These are phyloP conservation scores for Callopanchax toddi DNA, from an alignment of 2,113 vertebrate genomes.

Conservation along the genomic window DNA sequence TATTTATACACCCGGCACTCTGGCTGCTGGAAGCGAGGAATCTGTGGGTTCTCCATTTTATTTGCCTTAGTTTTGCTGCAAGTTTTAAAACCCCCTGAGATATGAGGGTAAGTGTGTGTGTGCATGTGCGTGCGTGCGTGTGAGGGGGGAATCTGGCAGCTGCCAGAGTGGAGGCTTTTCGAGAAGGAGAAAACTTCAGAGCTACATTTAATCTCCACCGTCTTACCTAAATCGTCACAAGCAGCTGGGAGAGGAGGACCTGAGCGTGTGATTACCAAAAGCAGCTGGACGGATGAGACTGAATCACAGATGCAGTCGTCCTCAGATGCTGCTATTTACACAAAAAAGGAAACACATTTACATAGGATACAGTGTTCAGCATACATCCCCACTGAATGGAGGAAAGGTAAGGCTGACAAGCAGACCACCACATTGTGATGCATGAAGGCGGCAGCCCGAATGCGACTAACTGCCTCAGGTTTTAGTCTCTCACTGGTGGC, in stretches of 20 bases:
- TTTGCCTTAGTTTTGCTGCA: conserved; percentile 54
- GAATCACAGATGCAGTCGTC: conserved; percentile 3
- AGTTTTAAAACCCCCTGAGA: conserved; percentile 53
- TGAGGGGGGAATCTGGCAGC: conserved; percentile 47
- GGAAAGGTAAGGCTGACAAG: conserved; percentile 28
- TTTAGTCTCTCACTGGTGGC: conserved; percentile 23
- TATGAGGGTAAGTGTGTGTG: conserved; percentile 5
- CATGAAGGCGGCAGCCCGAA: conserved; percentile 38
- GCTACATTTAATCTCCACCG: conserved; percentile 64
- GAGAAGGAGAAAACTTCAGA: conserved; percentile 65
- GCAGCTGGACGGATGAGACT: conserved; percentile 24
- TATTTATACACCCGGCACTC: conserved; percentile 53
- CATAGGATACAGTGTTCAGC: background rate
- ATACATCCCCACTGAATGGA: conserved; percentile 27
- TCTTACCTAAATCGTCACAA: conserved; percentile 49
- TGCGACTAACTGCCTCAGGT: conserved; percentile 40
- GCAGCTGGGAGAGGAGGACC: conserved; percentile 55
- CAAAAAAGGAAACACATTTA: background rate
- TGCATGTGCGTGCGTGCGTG: background rate
- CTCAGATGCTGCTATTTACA: background rate
- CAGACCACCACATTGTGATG: conserved; percentile 40
- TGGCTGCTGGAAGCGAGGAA: conserved; percentile 45
- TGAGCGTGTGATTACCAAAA: conserved; percentile 49
- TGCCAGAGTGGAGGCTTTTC: conserved; percentile 60
- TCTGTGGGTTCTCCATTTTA: conserved; percentile 27